phyloP scores from a whole-genome alignment of 2,797 vertebrate species.

The Spondyliosoma cantharus region DNA sequence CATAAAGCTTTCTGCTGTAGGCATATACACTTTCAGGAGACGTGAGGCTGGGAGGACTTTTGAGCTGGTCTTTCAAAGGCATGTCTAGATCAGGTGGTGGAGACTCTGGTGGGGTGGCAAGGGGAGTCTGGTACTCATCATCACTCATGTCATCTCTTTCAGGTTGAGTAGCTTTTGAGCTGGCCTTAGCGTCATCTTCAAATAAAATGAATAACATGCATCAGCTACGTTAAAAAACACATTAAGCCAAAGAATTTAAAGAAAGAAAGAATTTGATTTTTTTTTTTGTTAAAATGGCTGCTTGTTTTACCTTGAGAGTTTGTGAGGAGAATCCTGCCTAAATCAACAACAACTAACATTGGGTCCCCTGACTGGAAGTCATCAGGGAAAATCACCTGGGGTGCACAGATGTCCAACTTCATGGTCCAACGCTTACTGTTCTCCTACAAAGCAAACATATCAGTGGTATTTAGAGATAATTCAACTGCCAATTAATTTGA shows the following conservation, averaged over 20 bases:
- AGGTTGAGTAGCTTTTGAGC: slow-evolving; percentile 75
- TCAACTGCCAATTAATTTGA: background rate
- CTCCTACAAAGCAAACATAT: slow-evolving; percentile 83
- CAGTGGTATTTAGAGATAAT: background rate
- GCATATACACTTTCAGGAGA: slow-evolving; percentile 85
- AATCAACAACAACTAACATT: slow-evolving; percentile 94
- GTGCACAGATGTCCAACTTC: slow-evolving; percentile 96
- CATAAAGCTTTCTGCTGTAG: slow-evolving; percentile 92
- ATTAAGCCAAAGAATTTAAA: background rate
- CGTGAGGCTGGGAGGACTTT: slow-evolving; percentile 75
- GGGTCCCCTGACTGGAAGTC: slow-evolving; percentile 95
- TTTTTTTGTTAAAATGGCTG: background rate
- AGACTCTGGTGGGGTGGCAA: slow-evolving; percentile 92
- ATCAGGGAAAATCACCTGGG: slow-evolving; percentile 97
- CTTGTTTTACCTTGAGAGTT: slow-evolving; percentile 91
- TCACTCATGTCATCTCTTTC: slow-evolving; percentile 92
- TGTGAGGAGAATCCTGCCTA: slow-evolving; percentile 95
- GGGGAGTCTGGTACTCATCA: slow-evolving; percentile 96
- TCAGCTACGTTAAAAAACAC: background rate
- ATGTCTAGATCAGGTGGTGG: slow-evolving; percentile 86
- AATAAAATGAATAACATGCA: slow-evolving; percentile 28
- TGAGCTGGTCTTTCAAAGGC: slow-evolving; percentile 74
- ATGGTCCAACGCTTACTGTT: slow-evolving; percentile 97
- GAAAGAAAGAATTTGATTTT: background rate
- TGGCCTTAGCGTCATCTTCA: slow-evolving; percentile 83